phyloP scores from a whole-genome alignment of 2,113 vertebrate genomes.

The Laterallus jamaicensis region DNA sequence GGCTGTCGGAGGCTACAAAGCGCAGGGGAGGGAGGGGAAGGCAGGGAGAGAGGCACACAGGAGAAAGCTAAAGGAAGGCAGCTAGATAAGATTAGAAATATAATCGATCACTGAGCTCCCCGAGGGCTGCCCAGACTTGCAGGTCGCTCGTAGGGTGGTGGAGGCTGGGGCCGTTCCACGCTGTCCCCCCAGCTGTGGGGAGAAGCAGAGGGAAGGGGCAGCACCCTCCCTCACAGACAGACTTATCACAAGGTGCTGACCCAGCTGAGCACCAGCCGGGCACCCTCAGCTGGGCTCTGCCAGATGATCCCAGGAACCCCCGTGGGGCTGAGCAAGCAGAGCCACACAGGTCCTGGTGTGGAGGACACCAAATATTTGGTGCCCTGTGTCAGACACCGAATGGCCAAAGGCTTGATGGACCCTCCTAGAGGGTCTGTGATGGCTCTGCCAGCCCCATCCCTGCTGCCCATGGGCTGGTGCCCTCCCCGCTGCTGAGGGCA shows the following conservation, averaged over 20 bases:
- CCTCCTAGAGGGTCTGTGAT: accelerated
- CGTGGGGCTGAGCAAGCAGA: accelerated
- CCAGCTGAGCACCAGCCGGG: not conserved
- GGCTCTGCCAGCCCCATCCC: not conserved
- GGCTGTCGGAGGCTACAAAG: constrained; percentile 18
- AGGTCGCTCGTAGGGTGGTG: accelerated
- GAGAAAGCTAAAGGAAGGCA: not conserved
- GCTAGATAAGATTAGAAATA: not conserved
- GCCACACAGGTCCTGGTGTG: accelerated
- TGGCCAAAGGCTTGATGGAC: not conserved
- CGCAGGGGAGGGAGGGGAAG: not conserved
- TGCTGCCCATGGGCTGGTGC: not conserved
- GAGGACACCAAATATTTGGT: accelerated
- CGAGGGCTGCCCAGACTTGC: not conserved
- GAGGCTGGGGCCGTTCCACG: too few relatives aligned
- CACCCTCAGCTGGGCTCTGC: not conserved
- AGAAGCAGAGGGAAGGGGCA: not conserved
- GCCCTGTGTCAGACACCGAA: not conserved
- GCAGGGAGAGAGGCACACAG: not conserved
- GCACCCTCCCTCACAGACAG: not conserved
- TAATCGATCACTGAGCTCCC: not conserved
- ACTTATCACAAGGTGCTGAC: not conserved
- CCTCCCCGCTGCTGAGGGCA: not conserved
- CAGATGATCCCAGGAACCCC: too few relatives aligned
- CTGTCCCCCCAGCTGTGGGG: too few relatives aligned